A percentile compares a stretch with the other conserved stretches of the same genome.
These are phyloP conservation scores for Pristionchus maxplancki DNA, from an alignment of 2,888 invertebrate species.

Conservation along the genomic window DNA sequence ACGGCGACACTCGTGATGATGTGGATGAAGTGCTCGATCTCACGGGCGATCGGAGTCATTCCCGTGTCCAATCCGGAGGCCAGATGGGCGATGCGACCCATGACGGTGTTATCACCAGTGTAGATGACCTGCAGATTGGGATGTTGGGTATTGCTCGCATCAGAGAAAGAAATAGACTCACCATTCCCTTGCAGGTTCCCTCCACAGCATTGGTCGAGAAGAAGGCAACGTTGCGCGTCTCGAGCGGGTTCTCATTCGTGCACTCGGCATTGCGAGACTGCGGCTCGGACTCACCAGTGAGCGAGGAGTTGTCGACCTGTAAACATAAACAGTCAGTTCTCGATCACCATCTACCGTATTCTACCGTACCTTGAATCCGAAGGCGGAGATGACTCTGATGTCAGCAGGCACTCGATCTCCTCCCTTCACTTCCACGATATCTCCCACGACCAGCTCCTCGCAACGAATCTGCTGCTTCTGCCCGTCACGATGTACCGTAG, in stretches of 20 bases:
- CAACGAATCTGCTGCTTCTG: conserved; percentile 79
- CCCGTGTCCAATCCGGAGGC: conserved; percentile 83
- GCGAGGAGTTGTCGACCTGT: conserved; percentile 80
- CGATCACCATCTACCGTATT: background rate
- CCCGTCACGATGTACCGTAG: conserved; percentile 84
- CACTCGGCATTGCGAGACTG: conserved; percentile 79
- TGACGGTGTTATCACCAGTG: conserved; percentile 83
- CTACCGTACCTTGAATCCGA: conserved; percentile 87
- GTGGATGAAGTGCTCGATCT: conserved; percentile 88
- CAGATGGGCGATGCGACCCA: conserved; percentile 85
- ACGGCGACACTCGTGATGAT: conserved; percentile 70
- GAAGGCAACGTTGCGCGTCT: conserved; percentile 80
- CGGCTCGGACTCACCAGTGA: conserved; percentile 81
- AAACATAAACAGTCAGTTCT: conserved; percentile 49
- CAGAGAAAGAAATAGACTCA: conserved; percentile 80
- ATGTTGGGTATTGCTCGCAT: conserved; percentile 81
- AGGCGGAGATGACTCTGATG: conserved; percentile 92
- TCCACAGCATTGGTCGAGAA: conserved; percentile 81
- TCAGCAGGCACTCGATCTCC: conserved; percentile 98
- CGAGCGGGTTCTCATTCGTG: conserved; percentile 80
- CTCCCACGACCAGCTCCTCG: conserved; percentile 91
- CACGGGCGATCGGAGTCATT: conserved; percentile 98
- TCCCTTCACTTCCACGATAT: conserved; percentile 97
- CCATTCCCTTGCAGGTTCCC: conserved; percentile 82
- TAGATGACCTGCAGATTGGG: conserved; percentile 81